Evolutionary conservation across 2,888 invertebrate species (phyloP), one percentile per base, ranked within the genome.

Genomic region (Scotopteryx bipunctaria): DNA sequence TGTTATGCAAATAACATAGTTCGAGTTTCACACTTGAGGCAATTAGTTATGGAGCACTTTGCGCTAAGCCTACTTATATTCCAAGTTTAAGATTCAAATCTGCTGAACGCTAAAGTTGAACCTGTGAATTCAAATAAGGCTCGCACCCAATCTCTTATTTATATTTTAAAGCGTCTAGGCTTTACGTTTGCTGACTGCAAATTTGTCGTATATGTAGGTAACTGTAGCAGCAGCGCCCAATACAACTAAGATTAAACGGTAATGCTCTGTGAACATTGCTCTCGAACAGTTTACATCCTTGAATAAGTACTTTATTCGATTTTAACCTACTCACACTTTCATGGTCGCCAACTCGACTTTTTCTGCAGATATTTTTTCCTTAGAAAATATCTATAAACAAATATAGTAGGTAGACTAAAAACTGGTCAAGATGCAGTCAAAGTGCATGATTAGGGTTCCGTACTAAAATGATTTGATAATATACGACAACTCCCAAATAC

Each of bases 101-200:
- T 73, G 64, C 61, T 69, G 73, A 75, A 76, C 75, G 29, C 46
- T 36, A 40, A 76, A 75, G 71, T 70, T 69, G 70, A 77, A 73
- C 73, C 67, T 64, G 73, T 78, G 78, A 77, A 79, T 77, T 73
- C 72, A 76, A 79, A 78, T 76, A 69, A 77, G 76, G 72, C 69
- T 66, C 63, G 67, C 66, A 67, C 66, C 66, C 61, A 64, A 68
- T 69, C 64, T 64, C 67, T 65, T 67, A 63, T 65, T 68, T 70
- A 68, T 66, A 64, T 63, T 63, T 66, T 64, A 60, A 64, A 64
- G 63, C 60, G 61, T 64, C 73, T 76, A 73, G 69, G 63, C 66
- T 69, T 71, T 73, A 77, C 78, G 78, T 66, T 61, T 49, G 51
- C 51, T 54, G 77, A 78, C 74, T 78, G 71, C 71, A 67, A 77